A percentile compares a stretch with the other conserved stretches of the same genome.
Evolutionary conservation across 2,113 vertebrate species (phyloP).

Genomic region (Rhynchopsitta pachyrhyncha): DNA sequence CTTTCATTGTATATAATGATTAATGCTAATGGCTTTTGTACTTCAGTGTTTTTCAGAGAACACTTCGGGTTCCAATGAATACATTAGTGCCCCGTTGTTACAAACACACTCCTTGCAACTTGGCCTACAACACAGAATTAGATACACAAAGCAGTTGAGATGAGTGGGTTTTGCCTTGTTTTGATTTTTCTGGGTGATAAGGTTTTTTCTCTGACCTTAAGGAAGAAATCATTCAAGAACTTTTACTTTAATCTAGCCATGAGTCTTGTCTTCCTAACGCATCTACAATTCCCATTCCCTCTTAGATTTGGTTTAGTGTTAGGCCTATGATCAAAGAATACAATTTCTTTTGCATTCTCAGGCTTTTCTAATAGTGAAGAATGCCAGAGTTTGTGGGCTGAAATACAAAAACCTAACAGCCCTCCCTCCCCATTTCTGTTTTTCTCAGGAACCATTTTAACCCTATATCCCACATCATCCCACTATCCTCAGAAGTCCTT

Average conservation of each 20-base stretch:
- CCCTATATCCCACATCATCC: not conserved
- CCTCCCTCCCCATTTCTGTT: not conserved
- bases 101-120: conserved; percentile 52
- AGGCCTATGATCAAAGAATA: not conserved
- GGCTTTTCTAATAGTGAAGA: not conserved
- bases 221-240: conserved; percentile 57
- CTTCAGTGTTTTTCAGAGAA: conserved; percentile 55
- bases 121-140: conserved; percentile 40
- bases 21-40: conserved; percentile 70
- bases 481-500: not conserved
- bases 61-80: conserved; percentile 53
- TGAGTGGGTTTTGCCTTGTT: not conserved
- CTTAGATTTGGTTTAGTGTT: not conserved
- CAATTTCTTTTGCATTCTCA: not conserved
- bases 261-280: not conserved
- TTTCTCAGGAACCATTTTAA: not conserved
- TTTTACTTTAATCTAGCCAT: conserved; percentile 24
- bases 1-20: conserved; percentile 60
- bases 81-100: conserved; percentile 41
- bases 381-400: not conserved
- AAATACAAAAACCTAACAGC: not conserved
- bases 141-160: conserved; percentile 9
- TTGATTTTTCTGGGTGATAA: conserved; percentile 33
- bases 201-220: conserved; percentile 29
- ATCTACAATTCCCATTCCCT: not conserved